Evolutionary conservation across 2,113 vertebrate genomes (phyloP).

Genomic region (Redunca redunca): DNA sequence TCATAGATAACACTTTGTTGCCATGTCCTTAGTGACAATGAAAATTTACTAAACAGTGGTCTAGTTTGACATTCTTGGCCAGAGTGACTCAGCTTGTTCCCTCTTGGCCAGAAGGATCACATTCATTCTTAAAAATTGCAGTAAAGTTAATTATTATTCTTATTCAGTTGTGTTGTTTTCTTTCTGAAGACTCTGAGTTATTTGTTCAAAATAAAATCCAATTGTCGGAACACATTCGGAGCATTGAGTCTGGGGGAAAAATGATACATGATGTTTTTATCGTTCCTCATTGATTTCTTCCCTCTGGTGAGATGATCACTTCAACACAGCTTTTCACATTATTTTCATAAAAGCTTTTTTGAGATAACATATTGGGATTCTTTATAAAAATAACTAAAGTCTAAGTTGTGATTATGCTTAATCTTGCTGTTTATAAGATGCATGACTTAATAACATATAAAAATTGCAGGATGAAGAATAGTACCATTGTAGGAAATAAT

Average conservation of each 20-base stretch:
- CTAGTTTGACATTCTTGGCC: not conserved
- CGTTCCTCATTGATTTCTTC: slow-evolving; percentile 41
- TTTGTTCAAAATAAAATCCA: slow-evolving; percentile 59
- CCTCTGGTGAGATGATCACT: slow-evolving; percentile 3
- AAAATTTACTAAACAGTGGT: not conserved
- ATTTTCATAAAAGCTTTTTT: not conserved
- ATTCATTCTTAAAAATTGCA: slow-evolving; percentile 43
- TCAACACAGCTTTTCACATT: not conserved
- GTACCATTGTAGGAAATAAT: not conserved
- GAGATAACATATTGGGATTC: not conserved
- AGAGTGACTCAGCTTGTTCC: slow-evolving; percentile 31
- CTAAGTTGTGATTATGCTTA: not conserved
- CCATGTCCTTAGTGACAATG: not conserved
- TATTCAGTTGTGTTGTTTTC: slow-evolving; percentile 5
- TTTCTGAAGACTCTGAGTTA: not conserved
- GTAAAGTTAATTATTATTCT: slow-evolving; percentile 35
- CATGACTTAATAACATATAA: not conserved
- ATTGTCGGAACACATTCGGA: slow-evolving; percentile 24
- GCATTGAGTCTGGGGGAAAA: slow-evolving; percentile 6
- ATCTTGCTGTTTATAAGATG: slow-evolving; percentile 29
- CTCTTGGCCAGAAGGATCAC: not conserved
- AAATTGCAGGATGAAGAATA: not conserved
- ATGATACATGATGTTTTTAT: slow-evolving; percentile 40
- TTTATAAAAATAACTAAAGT: not conserved
- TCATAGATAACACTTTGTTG: not conserved